These are phyloP conservation scores for Pangasianodon hypophthalmus DNA, from an alignment of 2,113 vertebrate species.

Conservation along the genomic window DNA sequence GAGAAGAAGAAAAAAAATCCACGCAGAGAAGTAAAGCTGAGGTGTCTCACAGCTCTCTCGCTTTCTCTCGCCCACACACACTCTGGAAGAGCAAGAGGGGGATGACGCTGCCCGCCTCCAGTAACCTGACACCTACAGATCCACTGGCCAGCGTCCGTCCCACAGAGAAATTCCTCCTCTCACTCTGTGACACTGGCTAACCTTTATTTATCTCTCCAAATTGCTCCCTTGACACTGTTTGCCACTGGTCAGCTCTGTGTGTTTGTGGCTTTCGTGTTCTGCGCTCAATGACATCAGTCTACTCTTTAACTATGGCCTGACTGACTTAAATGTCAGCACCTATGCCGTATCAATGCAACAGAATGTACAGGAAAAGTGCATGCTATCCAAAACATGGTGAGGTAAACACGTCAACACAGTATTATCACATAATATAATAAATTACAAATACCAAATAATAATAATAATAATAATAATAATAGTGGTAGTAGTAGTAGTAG, in stretches of 20 bases:
- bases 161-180: not conserved
- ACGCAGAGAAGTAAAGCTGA: constrained; percentile 5
- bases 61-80: constrained; percentile 15
- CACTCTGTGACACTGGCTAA: not conserved
- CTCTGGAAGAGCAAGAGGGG: not conserved
- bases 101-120: not conserved
- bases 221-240: not conserved
- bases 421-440: not conserved
- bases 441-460: not conserved
- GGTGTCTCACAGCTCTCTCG: not conserved
- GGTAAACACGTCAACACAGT: not conserved
- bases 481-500: too few relatives aligned
- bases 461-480: too few relatives aligned
- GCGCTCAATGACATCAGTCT: not conserved
- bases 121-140: constrained; percentile 31
- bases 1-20: not conserved
- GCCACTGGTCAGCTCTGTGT: constrained; percentile 2
- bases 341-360: not conserved
- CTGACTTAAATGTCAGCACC: constrained; percentile 6
- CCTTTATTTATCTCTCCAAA: not conserved
- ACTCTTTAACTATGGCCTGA: not conserved
- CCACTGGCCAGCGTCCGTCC: not conserved
- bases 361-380: not conserved
- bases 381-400: not conserved
- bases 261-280: not conserved